Base-by-base conservation (phyloP, 2,888 invertebrate species). In the Cerceris rybyensis region DNA sequence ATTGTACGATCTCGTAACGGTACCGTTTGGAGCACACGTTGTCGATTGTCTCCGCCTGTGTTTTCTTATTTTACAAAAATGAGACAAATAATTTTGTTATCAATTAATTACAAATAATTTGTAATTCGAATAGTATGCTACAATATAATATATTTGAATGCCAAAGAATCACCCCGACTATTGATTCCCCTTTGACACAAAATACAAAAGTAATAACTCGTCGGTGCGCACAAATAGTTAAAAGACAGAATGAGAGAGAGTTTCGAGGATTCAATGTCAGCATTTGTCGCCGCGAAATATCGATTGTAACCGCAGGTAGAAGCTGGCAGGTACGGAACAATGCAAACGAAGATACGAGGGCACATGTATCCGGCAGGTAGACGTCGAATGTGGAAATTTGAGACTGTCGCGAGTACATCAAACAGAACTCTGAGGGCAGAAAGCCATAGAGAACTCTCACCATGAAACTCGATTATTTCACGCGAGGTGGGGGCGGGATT, bases 381-480 rank as follows among this genome's bases (percentile, higher is more conserved):
- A 69, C 75, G 80, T 69, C 65, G 80, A 73, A 61, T 72, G 64
- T 72, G 72, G 70, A 81, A 81, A 81, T 80, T 73, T 64, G 81
- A 80, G 76, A 77, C 69, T 64, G 80, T 63, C 69, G 70, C 50
- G 67, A 76, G 58, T 71, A 75, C 80, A 80, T 80, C 71, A 80
- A 80, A 74, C 79, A 61, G 55, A 64, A 59, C 8, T 39, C 63
- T 13, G 58, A 14, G 64, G 64, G 54, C 61, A 70, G 70, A 78
- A 69, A 74, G 74, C 70, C 74, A 68, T 70, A 64, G 68, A 69
- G 73, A 81, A 75, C 43, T 46, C 68, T 49, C 67, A 14, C 50
- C 66, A 67, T 63, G 64, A 81, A 81, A 81, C 69, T 81, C 78
- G 78, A 82, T 82, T 82, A 81, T 80, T 80, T 55, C 57, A 54